Conservation (phyloP, 64 coral and sea anemone species). For the Pachyseris speciosa region DNA sequence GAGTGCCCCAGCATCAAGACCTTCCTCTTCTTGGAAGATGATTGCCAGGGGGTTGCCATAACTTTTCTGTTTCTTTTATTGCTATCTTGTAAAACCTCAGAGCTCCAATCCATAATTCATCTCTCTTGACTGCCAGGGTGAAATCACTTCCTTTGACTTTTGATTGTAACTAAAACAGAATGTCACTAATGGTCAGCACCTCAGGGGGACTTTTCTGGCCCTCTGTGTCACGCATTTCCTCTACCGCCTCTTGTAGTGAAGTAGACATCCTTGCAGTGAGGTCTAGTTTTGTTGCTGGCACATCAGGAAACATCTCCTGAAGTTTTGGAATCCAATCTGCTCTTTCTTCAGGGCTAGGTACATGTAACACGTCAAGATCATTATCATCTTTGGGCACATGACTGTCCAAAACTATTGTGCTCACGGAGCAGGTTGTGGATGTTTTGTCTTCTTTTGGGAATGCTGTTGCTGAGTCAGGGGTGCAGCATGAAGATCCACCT, state of each 20-base stretch:
- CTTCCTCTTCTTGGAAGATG: conserved; percentile 49
- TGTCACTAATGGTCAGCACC: neutral
- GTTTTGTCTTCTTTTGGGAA: conserved; percentile 10
- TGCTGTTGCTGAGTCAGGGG: neutral
- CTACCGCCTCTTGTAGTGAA: conserved; percentile 32
- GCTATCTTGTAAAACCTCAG: conserved; percentile 31
- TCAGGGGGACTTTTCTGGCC: conserved; percentile 15
- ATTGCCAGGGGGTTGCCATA: conserved; percentile 29
- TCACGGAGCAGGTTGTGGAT: neutral
- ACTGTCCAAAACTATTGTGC: conserved; percentile 40
- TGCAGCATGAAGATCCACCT: conserved; percentile 16
- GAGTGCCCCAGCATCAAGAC: conserved; percentile 43
- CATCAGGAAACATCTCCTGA: conserved; percentile 31
- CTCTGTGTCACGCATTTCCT: conserved; percentile 13
- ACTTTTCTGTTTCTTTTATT: conserved; percentile 16
- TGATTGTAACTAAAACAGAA: conserved; percentile 23
- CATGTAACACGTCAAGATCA: neutral
- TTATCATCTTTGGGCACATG: conserved; percentile 10
- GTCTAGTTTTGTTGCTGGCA: conserved; percentile 23
- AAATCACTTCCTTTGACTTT: neutral
- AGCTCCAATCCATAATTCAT: conserved; percentile 1
- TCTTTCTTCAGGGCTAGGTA: conserved; percentile 24
- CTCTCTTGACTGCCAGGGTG: conserved; percentile 1
- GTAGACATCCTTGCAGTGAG: conserved; percentile 12
- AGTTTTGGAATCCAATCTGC: conserved; percentile 30